Conservation (phyloP, 1,140 invertebrate species). For the Tetramorium parvispinum region DNA sequence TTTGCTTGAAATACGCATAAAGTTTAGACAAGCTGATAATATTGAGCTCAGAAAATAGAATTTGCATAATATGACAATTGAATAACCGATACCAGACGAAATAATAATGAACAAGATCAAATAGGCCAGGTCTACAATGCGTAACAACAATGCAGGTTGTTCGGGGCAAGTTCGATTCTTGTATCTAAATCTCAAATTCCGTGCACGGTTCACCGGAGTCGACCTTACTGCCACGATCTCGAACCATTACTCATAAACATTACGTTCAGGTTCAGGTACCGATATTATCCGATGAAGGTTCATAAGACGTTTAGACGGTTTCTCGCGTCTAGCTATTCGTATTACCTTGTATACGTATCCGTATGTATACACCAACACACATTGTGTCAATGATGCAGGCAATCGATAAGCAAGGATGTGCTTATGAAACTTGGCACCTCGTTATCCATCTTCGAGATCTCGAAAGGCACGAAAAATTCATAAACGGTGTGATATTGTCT, state of each 20-base stretch:
- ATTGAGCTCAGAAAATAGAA: background rate
- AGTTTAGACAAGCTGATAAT: background rate
- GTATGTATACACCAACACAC: slow-evolving; percentile 18
- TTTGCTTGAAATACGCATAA: background rate
- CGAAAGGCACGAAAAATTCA: slow-evolving; percentile 56
- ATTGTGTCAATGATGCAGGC: slow-evolving; percentile 67
- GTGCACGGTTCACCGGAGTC: slow-evolving; percentile 74
- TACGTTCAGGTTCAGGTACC: slow-evolving; percentile 67
- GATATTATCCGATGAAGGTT: slow-evolving; percentile 73
- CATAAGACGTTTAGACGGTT: slow-evolving; percentile 76
- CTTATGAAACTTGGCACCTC: slow-evolving; percentile 75
- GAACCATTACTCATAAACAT: slow-evolving; percentile 77
- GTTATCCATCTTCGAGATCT: slow-evolving; percentile 63
- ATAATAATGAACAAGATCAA: slow-evolving; percentile 48
- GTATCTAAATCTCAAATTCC: slow-evolving; percentile 78
- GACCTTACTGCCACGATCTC: slow-evolving; percentile 76
- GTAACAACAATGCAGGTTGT: slow-evolving; percentile 73
- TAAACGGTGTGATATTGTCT: slow-evolving; percentile 57
- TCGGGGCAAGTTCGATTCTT: slow-evolving; percentile 67
- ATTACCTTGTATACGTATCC: slow-evolving; percentile 21
- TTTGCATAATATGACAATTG: slow-evolving; percentile 17
- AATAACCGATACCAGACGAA: background rate
- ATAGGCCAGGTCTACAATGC: slow-evolving; percentile 67
- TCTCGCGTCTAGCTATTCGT: slow-evolving; percentile 59
- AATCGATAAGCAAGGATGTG: slow-evolving; percentile 72